Evolutionary conservation across 2,797 vertebrate species (phyloP).

Genomic region (Pseudotriccus pelzelni): DNA sequence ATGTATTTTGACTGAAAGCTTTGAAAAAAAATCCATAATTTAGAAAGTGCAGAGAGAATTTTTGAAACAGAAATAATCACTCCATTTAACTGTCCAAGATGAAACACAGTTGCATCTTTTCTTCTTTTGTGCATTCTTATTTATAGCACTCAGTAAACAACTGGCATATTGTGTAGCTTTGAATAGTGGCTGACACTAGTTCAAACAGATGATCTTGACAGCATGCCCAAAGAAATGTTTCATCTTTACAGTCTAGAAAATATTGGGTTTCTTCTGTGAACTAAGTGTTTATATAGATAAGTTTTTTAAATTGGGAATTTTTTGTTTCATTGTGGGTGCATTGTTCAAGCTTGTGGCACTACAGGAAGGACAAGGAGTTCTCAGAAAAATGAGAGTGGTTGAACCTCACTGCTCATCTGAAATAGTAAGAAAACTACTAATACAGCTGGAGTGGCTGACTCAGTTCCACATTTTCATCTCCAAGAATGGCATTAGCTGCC

Average conservation of each 20-base stretch:
- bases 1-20: not conserved
- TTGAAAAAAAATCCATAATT: not conserved
- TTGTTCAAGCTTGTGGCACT: not conserved
- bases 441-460: not conserved
- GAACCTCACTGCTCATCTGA: not conserved
- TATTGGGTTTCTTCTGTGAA: not conserved
- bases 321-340: not conserved
- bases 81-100: conserved; percentile 25
- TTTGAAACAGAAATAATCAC: conserved; percentile 6
- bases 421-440: not conserved
- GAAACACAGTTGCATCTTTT: conserved; percentile 29
- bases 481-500: not conserved
- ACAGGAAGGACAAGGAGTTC: not conserved
- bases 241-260: not conserved
- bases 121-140: conserved; percentile 32
- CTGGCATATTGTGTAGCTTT: conserved; percentile 9
- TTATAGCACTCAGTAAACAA: conserved; percentile 38
- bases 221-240: conserved; percentile 29
- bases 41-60: not conserved
- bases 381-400: not conserved
- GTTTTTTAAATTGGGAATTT: not conserved
- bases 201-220: conserved; percentile 49
- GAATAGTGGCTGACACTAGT: conserved; percentile 12
- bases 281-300: not conserved
- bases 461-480: not conserved